A percentile compares a stretch with the other conserved stretches of the same genome.
Evolutionary conservation across 2,888 invertebrate genomes (phyloP).

Genomic region (Cristatella mucedo): DNA sequence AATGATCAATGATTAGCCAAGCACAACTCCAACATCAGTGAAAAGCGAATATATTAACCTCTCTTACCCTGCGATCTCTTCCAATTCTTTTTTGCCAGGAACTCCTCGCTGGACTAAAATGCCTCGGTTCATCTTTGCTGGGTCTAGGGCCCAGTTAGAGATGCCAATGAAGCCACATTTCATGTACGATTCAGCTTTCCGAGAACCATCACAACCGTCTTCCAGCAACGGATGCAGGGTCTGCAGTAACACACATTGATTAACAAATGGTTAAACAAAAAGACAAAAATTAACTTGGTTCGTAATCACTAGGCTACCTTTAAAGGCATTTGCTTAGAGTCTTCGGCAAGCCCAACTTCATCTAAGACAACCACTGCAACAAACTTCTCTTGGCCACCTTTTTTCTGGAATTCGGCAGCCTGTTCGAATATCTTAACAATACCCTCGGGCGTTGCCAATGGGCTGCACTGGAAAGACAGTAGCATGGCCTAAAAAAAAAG

Average conservation of each 20-base stretch:
- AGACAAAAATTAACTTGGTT: too few species aligned
- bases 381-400: slow-evolving; percentile 22
- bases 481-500: slow-evolving; percentile 21
- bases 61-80: slow-evolving; percentile 19
- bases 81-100: slow-evolving; percentile 16
- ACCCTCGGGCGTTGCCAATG: slow-evolving; percentile 27
- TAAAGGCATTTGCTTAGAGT: slow-evolving; percentile 30
- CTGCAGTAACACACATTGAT: too few species aligned
- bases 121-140: slow-evolving; percentile 36
- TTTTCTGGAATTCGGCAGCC: slow-evolving; percentile 27
- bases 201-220: slow-evolving; percentile 29
- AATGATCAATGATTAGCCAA: too few species aligned
- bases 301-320: too few species aligned
- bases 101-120: slow-evolving; percentile 26
- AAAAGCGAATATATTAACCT: too few species aligned
- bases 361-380: slow-evolving; percentile 32
- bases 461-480: slow-evolving; percentile 34
- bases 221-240: slow-evolving; percentile 31
- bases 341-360: slow-evolving; percentile 32
- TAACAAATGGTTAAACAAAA: too few species aligned
- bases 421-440: slow-evolving; percentile 26
- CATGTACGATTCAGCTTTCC: slow-evolving; percentile 20
- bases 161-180: slow-evolving; percentile 35
- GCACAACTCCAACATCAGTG: too few species aligned
- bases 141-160: slow-evolving; percentile 38